phyloP scores from a whole-genome alignment of 2,888 invertebrate species.

The Cosmia pyralina region DNA sequence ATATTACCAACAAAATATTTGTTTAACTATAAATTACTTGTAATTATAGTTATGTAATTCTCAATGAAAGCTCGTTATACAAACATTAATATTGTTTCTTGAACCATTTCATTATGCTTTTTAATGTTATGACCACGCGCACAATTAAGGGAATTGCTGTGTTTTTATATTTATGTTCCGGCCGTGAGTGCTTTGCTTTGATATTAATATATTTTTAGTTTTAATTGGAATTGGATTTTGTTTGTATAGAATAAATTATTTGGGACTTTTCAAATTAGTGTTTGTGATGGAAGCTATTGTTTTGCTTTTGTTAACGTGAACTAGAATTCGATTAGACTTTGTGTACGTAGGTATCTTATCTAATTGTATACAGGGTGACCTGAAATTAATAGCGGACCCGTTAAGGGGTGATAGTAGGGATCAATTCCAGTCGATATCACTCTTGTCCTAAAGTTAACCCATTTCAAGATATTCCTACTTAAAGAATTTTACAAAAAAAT shows the following conservation, averaged over 20 bases:
- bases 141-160: slow-evolving; percentile 55
- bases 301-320: slow-evolving; percentile 7
- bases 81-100: slow-evolving; percentile 64
- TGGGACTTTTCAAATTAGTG: slow-evolving; percentile 2
- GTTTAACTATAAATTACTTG: slow-evolving; percentile 70
- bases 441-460: too few relatives aligned
- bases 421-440: too few relatives aligned
- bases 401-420: too few relatives aligned
- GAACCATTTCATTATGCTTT: slow-evolving; percentile 56
- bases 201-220: slow-evolving; percentile 46
- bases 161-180: slow-evolving; percentile 55
- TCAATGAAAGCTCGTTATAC: slow-evolving; percentile 67
- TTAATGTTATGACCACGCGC: slow-evolving; percentile 53
- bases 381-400: too few relatives aligned
- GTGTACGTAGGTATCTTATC: too few relatives aligned
- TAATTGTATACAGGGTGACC: too few relatives aligned
- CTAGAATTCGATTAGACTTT: slow-evolving; percentile 1
- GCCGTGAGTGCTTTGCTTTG: slow-evolving; percentile 38
- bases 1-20: slow-evolving; percentile 63
- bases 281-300: slow-evolving; percentile 22
- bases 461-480: too few relatives aligned
- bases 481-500: too few relatives aligned
- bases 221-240: slow-evolving; percentile 45
- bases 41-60: slow-evolving; percentile 71
- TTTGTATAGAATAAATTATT: slow-evolving; percentile 9